phyloP scores from a whole-genome alignment of 2,113 vertebrate species.

The Dunckerocampus dactyliophorus region DNA sequence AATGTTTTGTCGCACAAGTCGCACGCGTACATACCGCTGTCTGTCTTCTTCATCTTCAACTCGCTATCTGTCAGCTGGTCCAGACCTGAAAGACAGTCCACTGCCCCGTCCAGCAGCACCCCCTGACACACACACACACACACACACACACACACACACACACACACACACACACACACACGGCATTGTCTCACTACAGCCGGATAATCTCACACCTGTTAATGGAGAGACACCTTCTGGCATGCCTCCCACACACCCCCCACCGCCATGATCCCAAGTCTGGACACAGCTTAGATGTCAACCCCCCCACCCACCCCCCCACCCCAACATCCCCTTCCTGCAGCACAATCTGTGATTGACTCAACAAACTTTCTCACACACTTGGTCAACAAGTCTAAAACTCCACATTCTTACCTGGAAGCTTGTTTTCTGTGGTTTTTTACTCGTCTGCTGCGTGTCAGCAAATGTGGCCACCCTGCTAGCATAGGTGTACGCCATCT shows the following conservation, averaged over 20 bases:
- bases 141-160: not conserved
- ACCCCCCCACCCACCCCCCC: not conserved
- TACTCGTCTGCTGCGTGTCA: conserved; percentile 97
- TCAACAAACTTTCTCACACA: conserved; percentile 42
- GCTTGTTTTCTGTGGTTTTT: conserved; percentile 97
- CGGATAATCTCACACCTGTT: conserved; percentile 5
- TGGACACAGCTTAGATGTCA: conserved; percentile 5
- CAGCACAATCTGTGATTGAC: conserved; percentile 34
- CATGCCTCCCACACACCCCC: not conserved
- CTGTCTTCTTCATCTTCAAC: conserved; percentile 99
- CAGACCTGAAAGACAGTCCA: conserved; percentile 97
- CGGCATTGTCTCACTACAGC: no score
- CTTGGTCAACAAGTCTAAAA: conserved; percentile 27
- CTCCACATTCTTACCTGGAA: conserved; percentile 90
- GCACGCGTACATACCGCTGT: conserved; percentile 99
- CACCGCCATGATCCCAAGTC: conserved; percentile 4
- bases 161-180: not conserved
- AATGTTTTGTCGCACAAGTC: conserved; percentile 99
- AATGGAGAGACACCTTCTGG: conserved; percentile 2
- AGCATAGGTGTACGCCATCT: conserved; percentile 98
- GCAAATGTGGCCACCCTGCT: conserved; percentile 95
- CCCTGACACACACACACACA: conserved; percentile 69
- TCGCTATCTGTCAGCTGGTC: conserved; percentile 99
- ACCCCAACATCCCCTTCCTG: not conserved
- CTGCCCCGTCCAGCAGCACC: conserved; percentile 96